phyloP scores from a whole-genome alignment of 2,888 invertebrate genomes.

The Cosmia trapezina region DNA sequence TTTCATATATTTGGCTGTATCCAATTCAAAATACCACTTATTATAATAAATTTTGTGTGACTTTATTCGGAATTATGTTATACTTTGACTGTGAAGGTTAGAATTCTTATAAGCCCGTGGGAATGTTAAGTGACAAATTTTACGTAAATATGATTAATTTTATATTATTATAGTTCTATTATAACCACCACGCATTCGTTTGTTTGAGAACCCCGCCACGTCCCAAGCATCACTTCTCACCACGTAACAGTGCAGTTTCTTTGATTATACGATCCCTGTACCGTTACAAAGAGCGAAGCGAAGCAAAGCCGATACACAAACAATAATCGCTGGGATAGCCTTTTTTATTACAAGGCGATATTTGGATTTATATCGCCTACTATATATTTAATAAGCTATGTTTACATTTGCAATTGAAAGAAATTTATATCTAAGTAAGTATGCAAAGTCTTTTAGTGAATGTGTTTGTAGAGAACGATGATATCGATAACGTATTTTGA shows the following conservation, averaged over 20 bases:
- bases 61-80: constrained; percentile 24
- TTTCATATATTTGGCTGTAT: constrained; percentile 24
- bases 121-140: constrained; percentile 55
- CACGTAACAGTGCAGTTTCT: constrained; percentile 66
- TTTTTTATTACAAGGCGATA: constrained; percentile 56
- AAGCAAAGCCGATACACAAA: constrained; percentile 64
- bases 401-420: constrained; percentile 59
- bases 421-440: constrained; percentile 61
- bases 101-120: constrained; percentile 25
- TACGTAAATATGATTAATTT: constrained; percentile 20
- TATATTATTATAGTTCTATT: constrained; percentile 25
- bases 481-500: constrained; percentile 39
- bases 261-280: constrained; percentile 49
- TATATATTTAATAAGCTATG: constrained; percentile 55
- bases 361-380: constrained; percentile 56
- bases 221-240: constrained; percentile 63
- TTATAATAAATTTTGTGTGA: constrained; percentile 12
- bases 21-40: constrained; percentile 21
- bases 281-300: constrained; percentile 68
- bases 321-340: constrained; percentile 66
- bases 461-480: constrained; percentile 49
- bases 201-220: constrained; percentile 61
- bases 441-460: constrained; percentile 66
- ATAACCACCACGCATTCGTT: constrained; percentile 56
- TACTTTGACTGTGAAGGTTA: constrained; percentile 9